Evolutionary conservation across 2,113 vertebrate species (phyloP).

Genomic region (Pollimyrus isidori): DNA sequence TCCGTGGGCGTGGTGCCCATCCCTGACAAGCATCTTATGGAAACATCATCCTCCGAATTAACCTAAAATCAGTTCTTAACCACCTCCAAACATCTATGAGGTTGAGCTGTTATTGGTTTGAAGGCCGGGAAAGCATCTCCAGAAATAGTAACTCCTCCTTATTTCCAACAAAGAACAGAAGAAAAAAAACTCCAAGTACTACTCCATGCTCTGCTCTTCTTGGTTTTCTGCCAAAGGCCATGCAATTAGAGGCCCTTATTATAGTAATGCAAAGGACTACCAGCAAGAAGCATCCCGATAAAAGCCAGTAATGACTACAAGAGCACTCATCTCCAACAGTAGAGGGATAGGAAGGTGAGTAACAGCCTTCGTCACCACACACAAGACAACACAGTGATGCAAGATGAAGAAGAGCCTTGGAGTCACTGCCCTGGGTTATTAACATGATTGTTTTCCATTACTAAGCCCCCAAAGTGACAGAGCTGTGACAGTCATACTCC

Average conservation of each 20-base stretch:
- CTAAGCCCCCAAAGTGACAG: background rate
- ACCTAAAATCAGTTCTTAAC: background rate
- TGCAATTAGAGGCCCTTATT: background rate
- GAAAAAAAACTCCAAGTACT: background rate
- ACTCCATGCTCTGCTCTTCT: background rate
- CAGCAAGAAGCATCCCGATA: background rate
- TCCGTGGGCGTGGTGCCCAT: background rate
- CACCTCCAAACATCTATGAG: background rate
- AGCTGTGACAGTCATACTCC: background rate
- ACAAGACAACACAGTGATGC: background rate
- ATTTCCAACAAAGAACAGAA: background rate
- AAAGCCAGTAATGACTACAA: background rate
- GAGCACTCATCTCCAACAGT: background rate
- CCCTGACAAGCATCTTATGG: background rate
- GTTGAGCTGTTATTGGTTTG: background rate
- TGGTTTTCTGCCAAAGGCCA: background rate
- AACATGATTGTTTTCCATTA: background rate
- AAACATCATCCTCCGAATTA: background rate
- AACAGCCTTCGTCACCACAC: background rate
- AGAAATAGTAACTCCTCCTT: background rate
- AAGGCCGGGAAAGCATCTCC: background rate
- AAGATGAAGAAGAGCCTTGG: background rate
- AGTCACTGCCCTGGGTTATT: background rate
- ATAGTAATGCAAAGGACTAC: background rate
- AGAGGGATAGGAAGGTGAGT: background rate